These are phyloP conservation scores for Anthopleura sola DNA, from an alignment of 64 coral and sea anemone genomes.

Conservation along the genomic window DNA sequence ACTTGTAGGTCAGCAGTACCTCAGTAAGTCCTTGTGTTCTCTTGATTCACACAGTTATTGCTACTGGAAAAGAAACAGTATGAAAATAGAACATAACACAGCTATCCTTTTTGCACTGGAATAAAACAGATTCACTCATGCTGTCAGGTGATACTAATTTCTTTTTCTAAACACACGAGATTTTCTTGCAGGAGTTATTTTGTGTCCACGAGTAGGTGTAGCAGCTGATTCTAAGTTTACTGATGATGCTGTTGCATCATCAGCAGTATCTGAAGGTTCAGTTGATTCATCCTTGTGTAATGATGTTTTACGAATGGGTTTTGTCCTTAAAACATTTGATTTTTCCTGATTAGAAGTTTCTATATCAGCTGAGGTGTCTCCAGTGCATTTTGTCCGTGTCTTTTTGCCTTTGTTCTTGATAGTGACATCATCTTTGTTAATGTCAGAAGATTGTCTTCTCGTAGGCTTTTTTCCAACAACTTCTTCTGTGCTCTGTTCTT, in stretches of 20 bases:
- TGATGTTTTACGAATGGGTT: background rate
- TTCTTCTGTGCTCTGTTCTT: background rate
- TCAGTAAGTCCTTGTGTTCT: no score
- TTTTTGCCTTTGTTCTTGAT: background rate
- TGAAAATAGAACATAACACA: no score
- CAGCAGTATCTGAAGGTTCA: background rate
- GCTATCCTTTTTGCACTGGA: no score
- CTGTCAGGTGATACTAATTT: background rate
- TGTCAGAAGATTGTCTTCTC: background rate
- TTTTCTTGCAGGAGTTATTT: no score
- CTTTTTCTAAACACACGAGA: background rate
- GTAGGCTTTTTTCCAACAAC: background rate
- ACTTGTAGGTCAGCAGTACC: no score
- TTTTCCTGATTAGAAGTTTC: background rate
- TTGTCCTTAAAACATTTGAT: background rate
- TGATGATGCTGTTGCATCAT: background rate
- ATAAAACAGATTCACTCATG: background rate
- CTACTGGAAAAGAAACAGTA: no score
- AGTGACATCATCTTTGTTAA: background rate
- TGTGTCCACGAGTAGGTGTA: background rate
- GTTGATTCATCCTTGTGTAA: background rate
- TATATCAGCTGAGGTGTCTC: background rate
- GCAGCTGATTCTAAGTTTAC: background rate
- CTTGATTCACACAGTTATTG: no score
- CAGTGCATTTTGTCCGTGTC: background rate